phyloP scores from a whole-genome alignment of 2,113 vertebrate genomes.

The Calyptommatus sinebrachiatus region DNA sequence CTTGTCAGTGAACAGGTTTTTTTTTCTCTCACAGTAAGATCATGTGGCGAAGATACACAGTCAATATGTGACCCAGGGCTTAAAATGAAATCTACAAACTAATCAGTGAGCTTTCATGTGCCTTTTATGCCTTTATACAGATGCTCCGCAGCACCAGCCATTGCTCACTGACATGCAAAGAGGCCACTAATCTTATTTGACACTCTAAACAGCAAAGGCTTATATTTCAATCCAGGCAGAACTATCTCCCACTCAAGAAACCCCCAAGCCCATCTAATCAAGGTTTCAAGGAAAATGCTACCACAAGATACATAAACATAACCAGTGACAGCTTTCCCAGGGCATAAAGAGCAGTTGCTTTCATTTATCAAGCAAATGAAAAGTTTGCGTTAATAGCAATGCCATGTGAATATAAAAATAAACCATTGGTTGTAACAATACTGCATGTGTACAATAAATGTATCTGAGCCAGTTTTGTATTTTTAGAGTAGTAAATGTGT shows the following conservation, averaged over 20 bases:
- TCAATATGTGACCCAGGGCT: slow-evolving; percentile 14
- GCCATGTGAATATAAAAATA: too few species aligned
- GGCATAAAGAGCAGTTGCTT: neutral
- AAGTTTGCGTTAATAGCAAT: neutral
- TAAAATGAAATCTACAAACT: slow-evolving; percentile 8
- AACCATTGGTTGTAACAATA: too few species aligned
- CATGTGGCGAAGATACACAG: neutral
- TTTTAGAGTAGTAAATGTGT: too few species aligned
- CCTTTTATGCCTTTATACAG: neutral
- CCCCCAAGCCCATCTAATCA: neutral
- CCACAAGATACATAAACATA: neutral
- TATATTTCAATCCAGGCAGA: neutral
- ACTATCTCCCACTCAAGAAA: neutral
- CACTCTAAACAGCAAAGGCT: neutral
- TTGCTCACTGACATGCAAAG: slow-evolving; percentile 23
- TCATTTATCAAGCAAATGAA: neutral
- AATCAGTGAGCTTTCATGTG: neutral
- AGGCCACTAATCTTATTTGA: slow-evolving; percentile 11
- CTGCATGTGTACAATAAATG: too few species aligned
- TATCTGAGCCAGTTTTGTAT: too few species aligned
- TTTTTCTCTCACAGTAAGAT: neutral
- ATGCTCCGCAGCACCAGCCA: neutral
- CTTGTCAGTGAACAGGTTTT: neutral
- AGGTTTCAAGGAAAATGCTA: neutral
- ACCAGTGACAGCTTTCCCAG: neutral